These are phyloP conservation scores for Larimichthys polyactis DNA, from an alignment of 2,113 vertebrate genomes.

Conservation along the genomic window DNA sequence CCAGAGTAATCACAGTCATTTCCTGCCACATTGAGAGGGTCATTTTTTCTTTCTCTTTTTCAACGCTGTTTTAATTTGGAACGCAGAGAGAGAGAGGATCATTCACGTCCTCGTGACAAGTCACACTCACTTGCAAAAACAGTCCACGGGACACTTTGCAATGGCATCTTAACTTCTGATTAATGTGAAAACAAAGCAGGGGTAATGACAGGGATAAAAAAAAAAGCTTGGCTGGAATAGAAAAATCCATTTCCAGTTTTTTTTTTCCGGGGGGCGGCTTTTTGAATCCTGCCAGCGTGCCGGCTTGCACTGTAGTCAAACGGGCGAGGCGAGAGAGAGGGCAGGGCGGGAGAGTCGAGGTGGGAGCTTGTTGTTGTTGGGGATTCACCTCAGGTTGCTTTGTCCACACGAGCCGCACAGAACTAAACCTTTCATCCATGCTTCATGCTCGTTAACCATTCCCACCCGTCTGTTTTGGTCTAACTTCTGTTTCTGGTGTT, in stretches of 20 bases:
- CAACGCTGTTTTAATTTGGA: conserved; percentile 25
- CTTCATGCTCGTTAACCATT: conserved; percentile 76
- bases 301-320: background rate
- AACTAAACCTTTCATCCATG: conserved; percentile 79
- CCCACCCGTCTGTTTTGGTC: conserved; percentile 63
- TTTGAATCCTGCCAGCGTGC: conserved; percentile 1
- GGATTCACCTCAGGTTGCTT: conserved; percentile 63
- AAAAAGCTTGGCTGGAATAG: background rate
- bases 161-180: conserved; percentile 42
- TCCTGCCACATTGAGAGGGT: conserved; percentile 61
- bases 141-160: conserved; percentile 8
- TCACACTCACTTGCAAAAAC: conserved; percentile 8
- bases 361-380: conserved; percentile 25
- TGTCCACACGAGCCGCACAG: conserved; percentile 34
- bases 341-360: conserved; percentile 7
- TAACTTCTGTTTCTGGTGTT: conserved; percentile 49
- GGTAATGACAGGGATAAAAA: background rate
- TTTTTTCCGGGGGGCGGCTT: background rate
- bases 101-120: conserved; percentile 40
- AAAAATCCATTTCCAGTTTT: conserved; percentile 1
- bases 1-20: conserved; percentile 73
- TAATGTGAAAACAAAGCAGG: background rate
- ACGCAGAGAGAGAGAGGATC: conserved; percentile 13
- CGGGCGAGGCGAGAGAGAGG: background rate
- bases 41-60: conserved; percentile 24